A percentile compares a stretch with the other conserved stretches of the same genome.
Conservation (phyloP, 2,888 invertebrate species). For the Acrobasis suavella region DNA sequence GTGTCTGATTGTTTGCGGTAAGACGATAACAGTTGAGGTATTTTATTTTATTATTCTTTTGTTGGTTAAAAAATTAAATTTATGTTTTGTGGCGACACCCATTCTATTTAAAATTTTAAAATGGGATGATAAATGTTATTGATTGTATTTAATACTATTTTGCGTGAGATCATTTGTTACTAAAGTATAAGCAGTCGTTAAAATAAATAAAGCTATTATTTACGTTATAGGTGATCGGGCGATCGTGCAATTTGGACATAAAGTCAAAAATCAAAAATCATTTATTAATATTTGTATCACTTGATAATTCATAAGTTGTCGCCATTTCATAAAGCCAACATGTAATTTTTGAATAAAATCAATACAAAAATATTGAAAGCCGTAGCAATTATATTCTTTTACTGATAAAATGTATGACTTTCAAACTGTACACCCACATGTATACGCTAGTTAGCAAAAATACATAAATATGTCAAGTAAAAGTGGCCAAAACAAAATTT, state of each 20-base stretch:
- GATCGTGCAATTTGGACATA: no score
- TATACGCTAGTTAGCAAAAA: conserved; percentile 53
- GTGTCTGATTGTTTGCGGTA: conserved; percentile 62
- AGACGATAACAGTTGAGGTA: conserved; percentile 55
- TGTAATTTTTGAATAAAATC: no score
- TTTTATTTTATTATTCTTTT: conserved; percentile 43
- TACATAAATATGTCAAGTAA: conserved; percentile 65
- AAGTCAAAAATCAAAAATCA: no score
- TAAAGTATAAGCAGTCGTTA: no score
- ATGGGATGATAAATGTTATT: conserved; percentile 27
- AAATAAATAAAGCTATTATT: no score
- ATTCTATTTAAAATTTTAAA: conserved; percentile 44
- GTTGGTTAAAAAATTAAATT: conserved; percentile 37
- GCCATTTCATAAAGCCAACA: no score
- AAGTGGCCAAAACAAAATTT: conserved; percentile 60
- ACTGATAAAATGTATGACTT: conserved; percentile 37
- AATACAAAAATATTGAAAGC: not conserved
- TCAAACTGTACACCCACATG: conserved; percentile 53
- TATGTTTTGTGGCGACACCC: conserved; percentile 53
- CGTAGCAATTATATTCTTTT: conserved; percentile 14
- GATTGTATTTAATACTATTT: not conserved
- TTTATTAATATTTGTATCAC: no score
- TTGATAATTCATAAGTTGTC: no score
- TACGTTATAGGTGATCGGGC: no score
- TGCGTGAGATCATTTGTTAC: not conserved